Evolutionary conservation across 1,140 invertebrate genomes (phyloP).

Genomic region (Zaprionus ghesquierei): DNA sequence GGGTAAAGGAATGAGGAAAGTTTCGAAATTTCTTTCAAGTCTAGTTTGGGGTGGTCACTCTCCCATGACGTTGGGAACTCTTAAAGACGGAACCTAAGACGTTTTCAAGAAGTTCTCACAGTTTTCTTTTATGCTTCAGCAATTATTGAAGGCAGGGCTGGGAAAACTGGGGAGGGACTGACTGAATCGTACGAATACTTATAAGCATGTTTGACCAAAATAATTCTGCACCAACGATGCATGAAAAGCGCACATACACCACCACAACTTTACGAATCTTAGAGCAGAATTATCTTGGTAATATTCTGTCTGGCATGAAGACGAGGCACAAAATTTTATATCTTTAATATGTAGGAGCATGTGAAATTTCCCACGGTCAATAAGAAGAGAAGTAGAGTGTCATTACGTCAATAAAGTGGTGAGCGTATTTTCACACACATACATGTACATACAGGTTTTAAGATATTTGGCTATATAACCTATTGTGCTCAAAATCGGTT

Average conservation of each 20-base stretch:
- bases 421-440: not conserved
- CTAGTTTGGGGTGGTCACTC: constrained; percentile 50
- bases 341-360: constrained; percentile 24
- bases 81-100: constrained; percentile 42
- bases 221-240: constrained; percentile 41
- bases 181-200: constrained; percentile 25
- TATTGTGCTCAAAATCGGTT: not conserved
- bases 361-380: constrained; percentile 45
- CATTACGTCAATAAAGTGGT: not conserved
- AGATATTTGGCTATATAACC: not conserved
- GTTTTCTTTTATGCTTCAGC: constrained; percentile 59
- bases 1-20: constrained; percentile 7
- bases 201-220: constrained; percentile 39
- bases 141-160: constrained; percentile 49
- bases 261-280: constrained; percentile 3
- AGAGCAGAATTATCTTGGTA: constrained; percentile 5
- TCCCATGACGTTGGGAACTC: constrained; percentile 58
- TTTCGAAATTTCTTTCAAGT: constrained; percentile 26
- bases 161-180: constrained; percentile 29
- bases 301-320: not conserved
- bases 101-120: constrained; percentile 53
- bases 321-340: constrained; percentile 2
- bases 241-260: constrained; percentile 28
- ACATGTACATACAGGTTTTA: not conserved
- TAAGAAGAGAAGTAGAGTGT: constrained; percentile 1